These are phyloP conservation scores for Antidorcas marsupialis DNA, from an alignment of 2,113 vertebrate genomes.

Conservation along the genomic window DNA sequence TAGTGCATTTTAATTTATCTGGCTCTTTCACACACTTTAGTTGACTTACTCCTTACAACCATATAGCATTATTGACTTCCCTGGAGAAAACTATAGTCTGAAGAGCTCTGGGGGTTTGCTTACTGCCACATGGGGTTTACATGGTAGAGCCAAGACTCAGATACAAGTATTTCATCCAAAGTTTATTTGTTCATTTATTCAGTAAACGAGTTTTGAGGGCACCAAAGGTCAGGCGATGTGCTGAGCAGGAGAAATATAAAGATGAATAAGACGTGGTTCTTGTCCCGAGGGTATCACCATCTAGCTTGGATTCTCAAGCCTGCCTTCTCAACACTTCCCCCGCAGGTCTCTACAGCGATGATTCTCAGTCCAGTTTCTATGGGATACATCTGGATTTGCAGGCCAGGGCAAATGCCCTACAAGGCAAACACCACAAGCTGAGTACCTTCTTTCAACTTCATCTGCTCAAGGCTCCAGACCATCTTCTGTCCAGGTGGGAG, in stretches of 20 bases:
- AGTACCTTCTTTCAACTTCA: background rate
- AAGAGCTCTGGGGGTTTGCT: background rate
- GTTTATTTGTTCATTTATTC: background rate
- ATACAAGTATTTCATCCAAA: background rate
- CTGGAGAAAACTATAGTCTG: background rate
- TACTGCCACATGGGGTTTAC: background rate
- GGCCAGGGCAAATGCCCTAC: background rate
- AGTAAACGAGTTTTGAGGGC: background rate
- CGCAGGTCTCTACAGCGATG: rapidly evolving
- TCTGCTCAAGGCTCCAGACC: background rate
- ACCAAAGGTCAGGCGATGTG: background rate
- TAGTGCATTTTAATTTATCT: background rate
- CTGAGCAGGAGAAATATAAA: background rate
- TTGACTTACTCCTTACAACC: background rate
- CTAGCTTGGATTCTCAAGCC: no score
- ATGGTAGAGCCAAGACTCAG: background rate
- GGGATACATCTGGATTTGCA: background rate
- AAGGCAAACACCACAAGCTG: background rate
- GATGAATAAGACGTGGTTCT: background rate
- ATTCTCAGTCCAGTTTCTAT: background rate
- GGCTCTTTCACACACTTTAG: background rate
- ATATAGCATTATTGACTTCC: background rate
- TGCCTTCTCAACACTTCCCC: background rate
- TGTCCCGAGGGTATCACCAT: background rate
- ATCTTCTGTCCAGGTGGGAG: background rate